These are phyloP conservation scores for Oxygymnocypris stewartii DNA, from an alignment of 2,113 vertebrate species.

Conservation along the genomic window DNA sequence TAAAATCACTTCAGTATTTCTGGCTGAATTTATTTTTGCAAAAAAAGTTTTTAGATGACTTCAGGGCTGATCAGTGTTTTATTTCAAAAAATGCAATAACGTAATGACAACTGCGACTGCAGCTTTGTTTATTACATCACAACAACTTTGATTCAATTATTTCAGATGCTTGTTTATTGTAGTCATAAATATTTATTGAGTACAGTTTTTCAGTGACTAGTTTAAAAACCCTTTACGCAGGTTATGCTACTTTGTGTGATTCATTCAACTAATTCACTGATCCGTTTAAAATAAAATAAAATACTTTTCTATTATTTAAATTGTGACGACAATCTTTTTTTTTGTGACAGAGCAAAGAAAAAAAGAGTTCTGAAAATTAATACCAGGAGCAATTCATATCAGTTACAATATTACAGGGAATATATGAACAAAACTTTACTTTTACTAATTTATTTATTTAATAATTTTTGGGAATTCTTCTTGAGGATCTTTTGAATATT, in stretches of 20 bases:
- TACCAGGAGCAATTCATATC: too few species aligned
- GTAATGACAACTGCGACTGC: neutral
- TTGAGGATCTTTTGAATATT: too few species aligned
- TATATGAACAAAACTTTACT: too few species aligned
- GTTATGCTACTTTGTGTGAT: neutral
- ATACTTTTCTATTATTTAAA: too few species aligned
- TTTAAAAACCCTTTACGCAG: neutral
- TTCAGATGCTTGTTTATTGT: neutral
- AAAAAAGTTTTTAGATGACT: neutral
- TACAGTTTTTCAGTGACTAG: neutral
- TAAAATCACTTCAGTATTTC: constrained; percentile 20
- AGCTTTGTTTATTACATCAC: neutral
- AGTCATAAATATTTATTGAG: neutral
- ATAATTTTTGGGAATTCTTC: too few species aligned
- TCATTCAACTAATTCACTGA: neutral
- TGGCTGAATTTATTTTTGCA: neutral
- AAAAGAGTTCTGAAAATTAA: too few species aligned
- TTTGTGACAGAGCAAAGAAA: too few species aligned
- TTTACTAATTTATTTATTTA: too few species aligned
- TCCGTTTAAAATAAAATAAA: too few species aligned
- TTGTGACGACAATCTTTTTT: too few species aligned
- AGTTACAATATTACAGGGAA: too few species aligned
- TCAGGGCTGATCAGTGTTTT: neutral
- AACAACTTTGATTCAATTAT: neutral
- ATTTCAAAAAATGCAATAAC: neutral